Conservation (phyloP, 2,888 invertebrate species). For the Acanthosepion lycidas region DNA sequence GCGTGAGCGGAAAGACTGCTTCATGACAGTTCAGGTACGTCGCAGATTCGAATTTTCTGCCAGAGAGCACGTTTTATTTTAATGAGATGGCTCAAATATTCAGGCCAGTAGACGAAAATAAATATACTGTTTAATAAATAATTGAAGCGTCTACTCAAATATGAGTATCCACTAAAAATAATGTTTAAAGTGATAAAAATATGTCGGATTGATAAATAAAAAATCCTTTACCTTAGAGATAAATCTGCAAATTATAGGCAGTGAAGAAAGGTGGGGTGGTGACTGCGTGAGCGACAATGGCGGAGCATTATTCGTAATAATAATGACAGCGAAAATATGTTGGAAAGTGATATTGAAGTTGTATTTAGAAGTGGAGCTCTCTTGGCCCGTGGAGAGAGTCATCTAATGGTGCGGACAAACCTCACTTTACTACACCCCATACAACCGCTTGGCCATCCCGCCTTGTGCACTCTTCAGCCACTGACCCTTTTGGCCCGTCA, state of each 20-base stretch:
- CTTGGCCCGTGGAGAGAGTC: background rate
- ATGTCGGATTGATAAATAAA: no score
- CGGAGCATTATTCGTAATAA: background rate
- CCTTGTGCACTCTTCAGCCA: no score
- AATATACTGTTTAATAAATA: no score
- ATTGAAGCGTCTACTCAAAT: no score
- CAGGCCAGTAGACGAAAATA: no score
- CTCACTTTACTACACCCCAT: background rate
- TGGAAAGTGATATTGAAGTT: background rate
- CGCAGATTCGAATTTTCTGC: no score
- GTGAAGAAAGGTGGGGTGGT: background rate
- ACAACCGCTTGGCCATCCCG: background rate
- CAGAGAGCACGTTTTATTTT: no score
- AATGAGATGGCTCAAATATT: no score
- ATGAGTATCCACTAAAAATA: no score
- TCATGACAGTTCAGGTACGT: no score
- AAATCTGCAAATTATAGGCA: background rate
- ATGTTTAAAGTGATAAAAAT: no score
- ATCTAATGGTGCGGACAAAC: slow-evolving; percentile 16
- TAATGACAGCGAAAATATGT: background rate
- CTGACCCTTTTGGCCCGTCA: background rate
- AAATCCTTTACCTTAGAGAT: background rate
- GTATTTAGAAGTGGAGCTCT: background rate
- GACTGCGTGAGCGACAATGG: background rate
- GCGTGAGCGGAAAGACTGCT: no score